Evolutionary conservation across 2,113 vertebrate genomes (phyloP), one percentile per base, ranked within the genome.

Genomic region (Gambusia affinis): DNA sequence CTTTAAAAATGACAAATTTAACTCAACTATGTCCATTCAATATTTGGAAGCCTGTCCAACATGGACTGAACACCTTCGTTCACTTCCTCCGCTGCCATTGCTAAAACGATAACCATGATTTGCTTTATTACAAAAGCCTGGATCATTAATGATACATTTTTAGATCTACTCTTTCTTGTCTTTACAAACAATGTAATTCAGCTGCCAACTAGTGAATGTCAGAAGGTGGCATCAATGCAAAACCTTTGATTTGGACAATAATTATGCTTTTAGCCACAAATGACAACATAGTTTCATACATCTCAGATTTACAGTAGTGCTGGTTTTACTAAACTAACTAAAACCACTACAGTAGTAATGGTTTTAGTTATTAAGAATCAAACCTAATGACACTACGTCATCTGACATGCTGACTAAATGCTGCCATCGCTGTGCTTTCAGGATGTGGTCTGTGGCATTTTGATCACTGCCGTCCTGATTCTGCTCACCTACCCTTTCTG

Each of bases 391-490:
- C 28, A 17, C 28, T 29, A 7, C 28, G 2, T 28, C 24, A 27
- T 12, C 10, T 27, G 14, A 17, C 60, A 14, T 17, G 11, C 29
- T 63, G 29, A 35, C 31, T 33, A 35, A 19, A 60, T 15, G n/a
- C 33, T 47, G 0, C 54, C 24, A 0, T 35, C 81, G 7, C 85
- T 71, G 30, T 82, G 47, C 80, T 89, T 78, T 1, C 91, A 99
- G 98, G 98, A 99, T 1, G 97, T 99, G 72, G 93, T 98, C 0
- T 95, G 95, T 0, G 98, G 98, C 1, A 85, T 89, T 0, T 61
- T 96, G 60, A 93, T 98, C 76, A 96, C 97, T 0, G 90, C 82
- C 0, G 0, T 88, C 61, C 74, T 99, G 79, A 73, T 98, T 0
- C 8, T 80, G 19, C 19, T 95, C 39, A 92, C 95, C 39, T 96